Evolutionary conservation across 2,888 invertebrate genomes (phyloP).

Genomic region (Stenchaetothrips biformis): DNA sequence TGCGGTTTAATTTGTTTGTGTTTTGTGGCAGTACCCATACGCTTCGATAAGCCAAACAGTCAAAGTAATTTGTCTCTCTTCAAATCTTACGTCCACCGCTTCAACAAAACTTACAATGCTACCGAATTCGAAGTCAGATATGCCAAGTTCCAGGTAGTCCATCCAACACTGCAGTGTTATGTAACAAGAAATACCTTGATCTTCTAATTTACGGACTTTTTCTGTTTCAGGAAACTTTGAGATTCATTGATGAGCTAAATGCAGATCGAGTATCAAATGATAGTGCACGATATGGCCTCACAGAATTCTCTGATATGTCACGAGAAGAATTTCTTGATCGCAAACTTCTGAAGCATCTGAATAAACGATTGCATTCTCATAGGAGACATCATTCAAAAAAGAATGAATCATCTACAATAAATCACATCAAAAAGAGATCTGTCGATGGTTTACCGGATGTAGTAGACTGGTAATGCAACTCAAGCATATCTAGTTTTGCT

Average conservation of each 20-base stretch:
- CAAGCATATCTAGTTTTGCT: neutral
- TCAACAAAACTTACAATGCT: constrained; percentile 4
- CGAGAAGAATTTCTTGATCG: constrained; percentile 54
- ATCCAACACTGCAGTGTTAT: neutral
- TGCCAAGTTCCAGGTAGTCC: constrained; percentile 16
- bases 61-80: neutral
- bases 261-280: constrained; percentile 46
- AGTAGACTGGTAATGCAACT: constrained; percentile 52
- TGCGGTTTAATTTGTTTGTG: constrained; percentile 14
- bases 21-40: constrained; percentile 3
- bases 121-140: neutral
- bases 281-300: constrained; percentile 56
- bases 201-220: constrained; percentile 31
- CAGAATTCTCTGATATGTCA: constrained; percentile 59
- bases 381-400: constrained; percentile 28
- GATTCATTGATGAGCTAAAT: constrained; percentile 51
- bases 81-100: neutral
- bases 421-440: constrained; percentile 37
- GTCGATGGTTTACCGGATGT: constrained; percentile 46
- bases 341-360: constrained; percentile 45
- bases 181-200: neutral
- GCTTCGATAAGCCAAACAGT: neutral
- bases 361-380: constrained; percentile 35
- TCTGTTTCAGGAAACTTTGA: constrained; percentile 49
- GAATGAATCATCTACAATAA: neutral